Evolutionary conservation across 2,797 vertebrate genomes (phyloP).

Genomic region (Acanthurus tractus): DNA sequence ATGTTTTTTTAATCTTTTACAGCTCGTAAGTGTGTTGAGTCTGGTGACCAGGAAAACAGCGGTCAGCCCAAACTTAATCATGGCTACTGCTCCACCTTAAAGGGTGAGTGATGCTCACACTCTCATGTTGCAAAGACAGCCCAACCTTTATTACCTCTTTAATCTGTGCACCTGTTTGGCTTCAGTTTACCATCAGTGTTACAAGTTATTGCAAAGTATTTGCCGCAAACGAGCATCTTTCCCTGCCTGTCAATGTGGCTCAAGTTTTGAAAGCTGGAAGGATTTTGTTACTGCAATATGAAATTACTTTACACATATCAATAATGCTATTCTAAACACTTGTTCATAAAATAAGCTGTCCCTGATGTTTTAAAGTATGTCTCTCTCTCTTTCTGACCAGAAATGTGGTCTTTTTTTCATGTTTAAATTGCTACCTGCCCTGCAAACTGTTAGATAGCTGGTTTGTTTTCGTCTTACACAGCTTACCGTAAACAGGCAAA

Average conservation of each 20-base stretch:
- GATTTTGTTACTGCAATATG: conserved; percentile 30
- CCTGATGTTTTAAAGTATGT: too few species aligned
- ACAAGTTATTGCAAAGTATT: conserved; percentile 4
- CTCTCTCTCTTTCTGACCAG: too few species aligned
- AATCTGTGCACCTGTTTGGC: not conserved
- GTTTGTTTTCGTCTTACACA: too few species aligned
- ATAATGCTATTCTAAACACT: too few species aligned
- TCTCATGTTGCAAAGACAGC: not conserved
- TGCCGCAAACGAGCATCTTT: not conserved
- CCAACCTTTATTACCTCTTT: not conserved
- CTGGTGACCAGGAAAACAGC: conserved; percentile 73
- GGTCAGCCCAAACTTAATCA: conserved; percentile 41
- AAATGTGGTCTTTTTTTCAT: too few species aligned
- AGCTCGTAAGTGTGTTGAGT: conserved; percentile 82
- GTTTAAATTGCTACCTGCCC: too few species aligned
- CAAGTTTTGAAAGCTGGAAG: conserved; percentile 21
- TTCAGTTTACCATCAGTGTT: not conserved
- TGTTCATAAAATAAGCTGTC: too few species aligned
- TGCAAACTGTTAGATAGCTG: too few species aligned
- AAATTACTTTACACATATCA: conserved; percentile 1
- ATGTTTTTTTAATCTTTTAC: conserved; percentile 16
- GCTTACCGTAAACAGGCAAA: too few species aligned
- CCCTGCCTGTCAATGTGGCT: not conserved
- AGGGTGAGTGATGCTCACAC: conserved; percentile 72
- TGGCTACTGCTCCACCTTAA: conserved; percentile 80